These are phyloP conservation scores for Zaprionus obscuricornis DNA, from an alignment of 2,888 invertebrate species.

Conservation along the genomic window DNA sequence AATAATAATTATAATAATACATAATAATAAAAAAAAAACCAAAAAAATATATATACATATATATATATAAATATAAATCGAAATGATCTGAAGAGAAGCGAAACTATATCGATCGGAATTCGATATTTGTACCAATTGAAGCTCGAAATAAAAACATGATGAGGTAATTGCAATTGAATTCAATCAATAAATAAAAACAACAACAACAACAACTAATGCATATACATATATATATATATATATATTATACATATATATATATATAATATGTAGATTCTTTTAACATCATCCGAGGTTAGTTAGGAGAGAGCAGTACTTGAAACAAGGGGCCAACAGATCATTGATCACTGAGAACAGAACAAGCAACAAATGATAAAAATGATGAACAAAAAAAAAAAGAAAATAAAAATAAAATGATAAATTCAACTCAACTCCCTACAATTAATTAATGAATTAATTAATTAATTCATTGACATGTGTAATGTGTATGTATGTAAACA, in stretches of 20 bases:
- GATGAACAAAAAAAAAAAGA: too few species aligned
- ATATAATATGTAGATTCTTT: slow-evolving; percentile 20
- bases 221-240: slow-evolving; percentile 10
- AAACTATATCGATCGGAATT: too few species aligned
- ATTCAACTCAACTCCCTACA: too few species aligned
- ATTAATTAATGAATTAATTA: not conserved
- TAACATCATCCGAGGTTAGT: slow-evolving; percentile 23
- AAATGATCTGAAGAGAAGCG: too few species aligned
- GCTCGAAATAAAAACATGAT: slow-evolving; percentile 10
- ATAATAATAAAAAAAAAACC: slow-evolving; percentile 7
- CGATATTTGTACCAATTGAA: slow-evolving; percentile 14
- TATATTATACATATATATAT: slow-evolving; percentile 1
- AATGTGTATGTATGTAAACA: slow-evolving; percentile 29
- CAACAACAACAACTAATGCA: slow-evolving; percentile 21
- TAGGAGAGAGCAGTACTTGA: slow-evolving; percentile 27
- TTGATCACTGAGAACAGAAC: too few species aligned
- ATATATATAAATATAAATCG: slow-evolving; percentile 13
- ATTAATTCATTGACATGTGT: slow-evolving; percentile 21
- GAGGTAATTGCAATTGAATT: slow-evolving; percentile 49
- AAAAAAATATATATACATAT: slow-evolving; percentile 23
- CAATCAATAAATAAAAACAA: slow-evolving; percentile 16
- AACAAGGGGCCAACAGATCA: not conserved
- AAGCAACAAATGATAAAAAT: too few species aligned
- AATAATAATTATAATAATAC: not conserved
- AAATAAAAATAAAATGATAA: too few species aligned